These are phyloP conservation scores for Manduca sexta DNA, from an alignment of 1,140 invertebrate genomes.

Conservation along the genomic window DNA sequence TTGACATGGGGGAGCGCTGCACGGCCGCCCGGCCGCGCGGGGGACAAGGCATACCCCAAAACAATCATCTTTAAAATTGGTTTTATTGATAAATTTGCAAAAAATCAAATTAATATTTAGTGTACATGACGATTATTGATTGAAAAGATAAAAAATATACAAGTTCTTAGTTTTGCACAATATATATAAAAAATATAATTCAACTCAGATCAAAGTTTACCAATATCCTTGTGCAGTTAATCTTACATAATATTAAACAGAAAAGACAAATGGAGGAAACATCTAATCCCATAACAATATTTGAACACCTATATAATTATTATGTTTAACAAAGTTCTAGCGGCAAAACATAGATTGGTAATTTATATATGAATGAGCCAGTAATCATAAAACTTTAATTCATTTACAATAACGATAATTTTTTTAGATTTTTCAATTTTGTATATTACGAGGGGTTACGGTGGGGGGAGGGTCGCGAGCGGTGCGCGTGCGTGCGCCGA, in stretches of 20 bases:
- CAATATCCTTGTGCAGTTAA: slow-evolving; percentile 71
- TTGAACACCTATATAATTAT: slow-evolving; percentile 69
- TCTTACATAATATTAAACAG: slow-evolving; percentile 59
- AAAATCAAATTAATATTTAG: slow-evolving; percentile 65
- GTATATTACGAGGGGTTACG: slow-evolving; percentile 17
- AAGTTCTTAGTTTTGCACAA: slow-evolving; percentile 61
- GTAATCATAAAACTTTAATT: slow-evolving; percentile 63
- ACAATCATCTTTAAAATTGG: slow-evolving; percentile 66
- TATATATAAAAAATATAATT: slow-evolving; percentile 71
- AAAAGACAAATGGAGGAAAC: slow-evolving; percentile 60
- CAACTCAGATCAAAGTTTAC: slow-evolving; percentile 71
- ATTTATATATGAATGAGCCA: slow-evolving; percentile 64
- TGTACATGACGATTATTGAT: slow-evolving; percentile 70
- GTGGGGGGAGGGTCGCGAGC: background rate
- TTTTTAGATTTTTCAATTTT: slow-evolving; percentile 55
- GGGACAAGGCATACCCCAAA: slow-evolving; percentile 43
- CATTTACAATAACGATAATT: slow-evolving; percentile 67
- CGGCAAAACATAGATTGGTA: slow-evolving; percentile 62
- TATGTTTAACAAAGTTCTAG: slow-evolving; percentile 66
- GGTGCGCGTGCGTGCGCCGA: too few relatives aligned
- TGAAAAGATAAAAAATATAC: slow-evolving; percentile 71
- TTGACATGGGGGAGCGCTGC: slow-evolving; percentile 14
- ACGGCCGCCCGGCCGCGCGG: slow-evolving; percentile 12
- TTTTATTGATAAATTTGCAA: slow-evolving; percentile 72
- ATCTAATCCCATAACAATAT: slow-evolving; percentile 70